Base-by-base conservation (phyloP, 2,888 invertebrate species). In the Monopis laevigella region DNA sequence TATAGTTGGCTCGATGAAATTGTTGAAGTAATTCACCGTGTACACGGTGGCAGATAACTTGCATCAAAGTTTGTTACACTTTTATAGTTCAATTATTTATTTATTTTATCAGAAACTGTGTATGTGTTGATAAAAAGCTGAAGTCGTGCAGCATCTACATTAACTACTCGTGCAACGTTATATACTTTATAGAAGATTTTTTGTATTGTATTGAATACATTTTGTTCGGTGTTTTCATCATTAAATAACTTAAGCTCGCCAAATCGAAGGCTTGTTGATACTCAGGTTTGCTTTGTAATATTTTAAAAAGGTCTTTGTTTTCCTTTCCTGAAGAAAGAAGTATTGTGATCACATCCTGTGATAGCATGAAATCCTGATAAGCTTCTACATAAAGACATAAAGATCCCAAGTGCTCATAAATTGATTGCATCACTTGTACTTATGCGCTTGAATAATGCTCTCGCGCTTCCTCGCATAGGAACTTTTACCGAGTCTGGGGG, bases 291-390 rank as follows among this genome's bases (percentile, higher is more conserved):
- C 10, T 24, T 10, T 24, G 6, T 10, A 24, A 24, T 24, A 24
- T 24, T 7, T 24, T 24, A n/a, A 10, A 24, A 24, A 7, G 24
- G 29, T 29, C 29, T 29, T 11, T 29, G 29, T 29, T 29, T 29
- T 29, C 29, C 29, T 29, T 29, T 29, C 29, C 12, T 29, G 29
- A 11, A 29, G 29, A 29, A 29, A 29, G 29, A 6, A 29, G 29
- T 6, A 29, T 29, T 29, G 12, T 29, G 5, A 11, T 29, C 29
- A 11, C 29, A 29, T n/a, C 29, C 29, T 7, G 11, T 29, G 7
- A 29, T 7, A 29, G 29, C 29, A 29, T 29, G 29, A 29, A 29
- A 29, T 29, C 29, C 29, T n/a, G 29, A 11, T 29, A 29, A 29
- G 12, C 29, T 29, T 29, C 29, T 29, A 29, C 29, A 29, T 11